phyloP scores from a whole-genome alignment of 2,888 invertebrate species.

The Bombyx huttoni region DNA sequence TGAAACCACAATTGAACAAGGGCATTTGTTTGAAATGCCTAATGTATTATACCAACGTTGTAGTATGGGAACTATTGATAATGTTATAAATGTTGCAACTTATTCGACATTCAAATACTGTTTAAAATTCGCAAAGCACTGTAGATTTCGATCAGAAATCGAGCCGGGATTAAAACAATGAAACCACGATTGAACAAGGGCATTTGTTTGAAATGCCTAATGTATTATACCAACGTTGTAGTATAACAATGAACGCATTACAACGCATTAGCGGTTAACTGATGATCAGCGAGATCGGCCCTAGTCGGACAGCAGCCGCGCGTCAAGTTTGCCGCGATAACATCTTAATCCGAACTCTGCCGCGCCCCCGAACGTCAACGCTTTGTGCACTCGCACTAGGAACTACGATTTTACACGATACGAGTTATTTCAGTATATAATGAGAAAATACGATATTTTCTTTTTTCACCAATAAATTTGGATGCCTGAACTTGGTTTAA shows the following conservation, averaged over 20 bases:
- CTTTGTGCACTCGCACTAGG: constrained; percentile 11
- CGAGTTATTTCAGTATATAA: not conserved
- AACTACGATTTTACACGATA: not conserved
- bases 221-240: constrained; percentile 4
- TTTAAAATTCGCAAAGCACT: not conserved
- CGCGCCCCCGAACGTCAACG: constrained; percentile 21
- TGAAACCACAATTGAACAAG: not conserved
- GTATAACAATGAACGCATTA: constrained; percentile 46
- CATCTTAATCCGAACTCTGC: constrained; percentile 54
- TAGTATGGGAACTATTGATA: constrained; percentile 14
- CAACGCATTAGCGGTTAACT: constrained; percentile 49
- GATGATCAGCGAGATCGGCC: constrained; percentile 31
- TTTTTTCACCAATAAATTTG: no score
- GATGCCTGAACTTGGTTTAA: no score
- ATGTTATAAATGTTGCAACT: not conserved
- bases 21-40: not conserved
- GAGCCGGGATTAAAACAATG: not conserved
- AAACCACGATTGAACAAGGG: not conserved
- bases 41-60: constrained; percentile 3
- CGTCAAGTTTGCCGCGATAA: constrained; percentile 47
- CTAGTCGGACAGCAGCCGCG: constrained; percentile 26
- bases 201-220: not conserved
- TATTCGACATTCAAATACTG: not conserved
- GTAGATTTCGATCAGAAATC: not conserved
- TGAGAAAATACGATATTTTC: not conserved